Conservation (phyloP, 2,797 vertebrate species). For the Coreius guichenoti region DNA sequence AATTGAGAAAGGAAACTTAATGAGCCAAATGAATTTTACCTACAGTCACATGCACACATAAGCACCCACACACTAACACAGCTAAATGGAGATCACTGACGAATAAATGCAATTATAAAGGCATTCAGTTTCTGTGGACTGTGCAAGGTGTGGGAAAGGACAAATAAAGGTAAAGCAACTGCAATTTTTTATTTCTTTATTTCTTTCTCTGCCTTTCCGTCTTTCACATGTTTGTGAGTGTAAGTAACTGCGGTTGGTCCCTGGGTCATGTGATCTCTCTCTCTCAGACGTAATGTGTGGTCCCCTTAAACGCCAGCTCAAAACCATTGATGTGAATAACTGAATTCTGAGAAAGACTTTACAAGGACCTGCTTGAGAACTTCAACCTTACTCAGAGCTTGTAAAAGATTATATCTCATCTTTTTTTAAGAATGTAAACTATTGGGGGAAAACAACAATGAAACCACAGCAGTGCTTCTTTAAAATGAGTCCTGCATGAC, state of each 20-base stretch:
- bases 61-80: neutral
- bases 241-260: slow-evolving; percentile 41
- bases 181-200: neutral
- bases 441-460: neutral
- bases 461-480: neutral
- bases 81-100: neutral
- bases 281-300: slow-evolving; percentile 39
- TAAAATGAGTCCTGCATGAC: neutral
- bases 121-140: neutral
- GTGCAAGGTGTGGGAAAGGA: neutral
- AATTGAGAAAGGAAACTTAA: slow-evolving; percentile 35
- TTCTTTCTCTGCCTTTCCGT: slow-evolving; percentile 44
- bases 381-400: slow-evolving; percentile 8
- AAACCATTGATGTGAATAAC: slow-evolving; percentile 38
- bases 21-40: slow-evolving; percentile 21
- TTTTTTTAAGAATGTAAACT: neutral
- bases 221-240: slow-evolving; percentile 29
- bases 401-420: neutral
- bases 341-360: slow-evolving; percentile 29
- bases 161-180: neutral
- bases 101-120: neutral
- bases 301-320: slow-evolving; percentile 13
- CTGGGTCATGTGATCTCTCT: slow-evolving; percentile 42
- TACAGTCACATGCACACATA: slow-evolving; percentile 2
- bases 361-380: neutral